A percentile compares a stretch with the other conserved stretches of the same genome.
These are phyloP conservation scores for Macrobrachium rosenbergii DNA, from an alignment of 1,140 invertebrate species.

Conservation along the genomic window DNA sequence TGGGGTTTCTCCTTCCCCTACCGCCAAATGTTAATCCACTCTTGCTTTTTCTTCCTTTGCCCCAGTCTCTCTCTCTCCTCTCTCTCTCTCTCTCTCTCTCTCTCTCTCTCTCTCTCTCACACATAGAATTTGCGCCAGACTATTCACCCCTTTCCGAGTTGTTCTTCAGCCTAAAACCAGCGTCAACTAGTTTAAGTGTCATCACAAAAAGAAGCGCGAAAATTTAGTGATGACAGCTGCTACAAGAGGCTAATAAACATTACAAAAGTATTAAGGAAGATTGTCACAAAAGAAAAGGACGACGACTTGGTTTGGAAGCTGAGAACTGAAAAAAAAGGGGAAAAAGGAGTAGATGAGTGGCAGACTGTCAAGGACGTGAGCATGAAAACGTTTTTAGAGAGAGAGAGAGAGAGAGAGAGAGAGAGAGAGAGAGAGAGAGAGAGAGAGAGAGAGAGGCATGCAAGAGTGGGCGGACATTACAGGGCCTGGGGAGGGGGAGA, in stretches of 20 bases:
- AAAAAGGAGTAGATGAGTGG: background rate
- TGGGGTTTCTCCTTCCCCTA: no score
- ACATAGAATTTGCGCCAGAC: background rate
- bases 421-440: background rate
- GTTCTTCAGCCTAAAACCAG: no score
- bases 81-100: constrained; percentile 27
- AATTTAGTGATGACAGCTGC: no score
- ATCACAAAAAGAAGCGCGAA: no score
- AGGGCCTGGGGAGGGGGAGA: background rate
- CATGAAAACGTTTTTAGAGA: background rate
- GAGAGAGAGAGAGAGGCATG: background rate
- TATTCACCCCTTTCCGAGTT: no score
- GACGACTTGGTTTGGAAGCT: no score
- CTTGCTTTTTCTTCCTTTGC: background rate
- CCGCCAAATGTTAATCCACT: background rate
- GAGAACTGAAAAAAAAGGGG: background rate
- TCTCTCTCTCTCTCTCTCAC: constrained; percentile 21
- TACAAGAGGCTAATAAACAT: no score
- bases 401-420: background rate
- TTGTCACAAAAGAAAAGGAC: no score
- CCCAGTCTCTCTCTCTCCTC: constrained; percentile 3
- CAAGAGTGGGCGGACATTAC: background rate
- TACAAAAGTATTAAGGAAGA: no score
- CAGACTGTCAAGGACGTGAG: background rate
- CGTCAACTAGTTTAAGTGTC: no score